Base-by-base conservation (phyloP, 1,140 invertebrate genomes). In the Chlorops oryzae region DNA sequence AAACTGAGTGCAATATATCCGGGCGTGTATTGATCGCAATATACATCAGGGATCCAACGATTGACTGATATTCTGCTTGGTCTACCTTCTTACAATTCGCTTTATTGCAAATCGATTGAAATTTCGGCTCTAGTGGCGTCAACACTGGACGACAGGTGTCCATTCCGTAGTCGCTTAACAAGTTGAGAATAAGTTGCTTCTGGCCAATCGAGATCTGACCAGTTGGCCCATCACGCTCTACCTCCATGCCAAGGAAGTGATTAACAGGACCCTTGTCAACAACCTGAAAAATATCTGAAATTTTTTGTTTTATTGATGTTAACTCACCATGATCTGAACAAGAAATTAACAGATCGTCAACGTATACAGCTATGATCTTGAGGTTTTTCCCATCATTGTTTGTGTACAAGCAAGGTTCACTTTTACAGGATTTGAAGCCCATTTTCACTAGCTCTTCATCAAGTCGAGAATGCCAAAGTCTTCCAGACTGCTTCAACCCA, bases 161-260 rank as follows among this genome's bases (percentile, higher is more conserved):
- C 38, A 40, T 20, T 4, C 18, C 18, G 22, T 15, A 40, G 12
- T 40, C n/a, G 12, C 10, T 12, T 15, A 40, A 10, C 22, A 40
- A 18, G 22, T 40, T 20, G 12, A 17, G 38, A 10, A 40, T 44
- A 9, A 44, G 20, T 23, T 44, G 41, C 20, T 44, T 9, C 28
- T 44, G 41, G n/a, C n/a, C n/a, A n/a, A n/a, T n/a, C 28, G 41
- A 23, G 12, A 44, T 44, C 20, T 27, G 2, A 6, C 24, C 28
- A 17, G 9, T 23, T 3, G 24, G 24, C 28, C 17, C 15, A 17
- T 10, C 24, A 10, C 9, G 52, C 50, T 46, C 7, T 25, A 73
- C 63, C 51, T 59, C 51, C 15, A 65, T 61, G 13, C 65, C 62
- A 47, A 73, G 52, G 57, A 39, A 69, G 28, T 60, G 22, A 28